phyloP scores from a whole-genome alignment of 2,888 invertebrate species.

The Polymixis lichenea region DNA sequence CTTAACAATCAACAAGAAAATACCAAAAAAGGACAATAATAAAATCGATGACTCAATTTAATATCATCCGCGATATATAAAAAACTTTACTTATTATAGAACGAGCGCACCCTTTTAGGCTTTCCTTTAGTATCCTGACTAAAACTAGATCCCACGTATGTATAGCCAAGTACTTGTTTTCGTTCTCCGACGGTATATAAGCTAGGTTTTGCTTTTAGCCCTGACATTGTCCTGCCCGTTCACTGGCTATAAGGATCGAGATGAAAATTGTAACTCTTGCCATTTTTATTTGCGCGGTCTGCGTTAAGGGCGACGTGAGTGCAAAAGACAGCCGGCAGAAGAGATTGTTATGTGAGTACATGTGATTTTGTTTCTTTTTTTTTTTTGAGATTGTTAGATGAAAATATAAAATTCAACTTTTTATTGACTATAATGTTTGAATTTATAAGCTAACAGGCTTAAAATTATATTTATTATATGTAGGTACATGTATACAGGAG shows the following conservation, averaged over 20 bases:
- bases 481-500: too few relatives aligned
- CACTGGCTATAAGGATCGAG: slow-evolving; percentile 71
- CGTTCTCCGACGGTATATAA: slow-evolving; percentile 85
- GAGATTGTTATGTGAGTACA: slow-evolving; percentile 62
- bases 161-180: slow-evolving; percentile 78
- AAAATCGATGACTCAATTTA: slow-evolving; percentile 55
- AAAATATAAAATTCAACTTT: not conserved
- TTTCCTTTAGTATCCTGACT: slow-evolving; percentile 82
- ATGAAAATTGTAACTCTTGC: slow-evolving; percentile 77
- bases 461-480: too few relatives aligned
- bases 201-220: slow-evolving; percentile 84
- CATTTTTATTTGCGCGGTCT: slow-evolving; percentile 63
- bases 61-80: slow-evolving; percentile 44
- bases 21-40: slow-evolving; percentile 22
- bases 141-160: slow-evolving; percentile 87
- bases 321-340: slow-evolving; percentile 51
- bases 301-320: slow-evolving; percentile 57
- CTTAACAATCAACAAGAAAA: slow-evolving; percentile 15
- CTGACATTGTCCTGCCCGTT: slow-evolving; percentile 86
- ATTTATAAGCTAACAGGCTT: too few relatives aligned
- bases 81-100: slow-evolving; percentile 69
- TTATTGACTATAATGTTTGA: too few relatives aligned
- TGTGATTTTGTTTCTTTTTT: not conserved
- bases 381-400: not conserved
- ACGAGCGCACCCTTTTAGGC: slow-evolving; percentile 85